phyloP scores from a whole-genome alignment of 2,113 vertebrate genomes.

The cattle (Bos taurus) region ARS-UCD2.0 NC_037332.1:12106501-12107000 shows the following conservation, averaged over 20 bases:
- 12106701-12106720: too few species aligned
- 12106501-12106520: neutral
- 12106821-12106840: neutral
- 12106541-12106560: neutral
- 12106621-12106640: too few species aligned
- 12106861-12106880: neutral
- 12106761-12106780: too few species aligned
- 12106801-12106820: neutral
- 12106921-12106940: neutral
- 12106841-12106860: neutral
- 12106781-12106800: too few species aligned
- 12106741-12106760: too few species aligned
- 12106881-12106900: neutral
- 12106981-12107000: neutral
- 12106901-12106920: neutral
- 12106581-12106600: too few species aligned
- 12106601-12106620: too few species aligned
- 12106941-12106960: neutral
- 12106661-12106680: too few species aligned
- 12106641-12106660: too few species aligned
- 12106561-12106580: neutral
- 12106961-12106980: neutral
- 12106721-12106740: too few species aligned
- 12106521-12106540: neutral
- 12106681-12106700: too few species aligned